Conservation (phyloP, 2,888 invertebrate species). For the Amphipyra tragopoginis region DNA sequence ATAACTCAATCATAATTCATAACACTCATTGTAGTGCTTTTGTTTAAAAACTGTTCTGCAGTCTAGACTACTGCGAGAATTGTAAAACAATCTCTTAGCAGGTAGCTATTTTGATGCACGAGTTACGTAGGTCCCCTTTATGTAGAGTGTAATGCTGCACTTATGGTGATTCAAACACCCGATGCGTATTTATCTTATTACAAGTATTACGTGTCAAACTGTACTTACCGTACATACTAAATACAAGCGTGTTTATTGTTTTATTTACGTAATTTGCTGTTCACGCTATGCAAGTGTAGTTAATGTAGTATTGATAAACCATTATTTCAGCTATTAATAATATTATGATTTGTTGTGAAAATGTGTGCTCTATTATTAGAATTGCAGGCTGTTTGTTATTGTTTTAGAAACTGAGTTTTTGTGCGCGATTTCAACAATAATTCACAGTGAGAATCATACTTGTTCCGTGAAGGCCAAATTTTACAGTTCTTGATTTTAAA, state of each 20-base stretch:
- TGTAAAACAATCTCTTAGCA: conserved; percentile 49
- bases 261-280: conserved; percentile 49
- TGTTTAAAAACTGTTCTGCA: conserved; percentile 53
- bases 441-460: conserved; percentile 50
- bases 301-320: conserved; percentile 37
- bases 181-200: conserved; percentile 71
- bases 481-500: conserved; percentile 57
- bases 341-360: conserved; percentile 23
- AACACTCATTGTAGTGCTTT: conserved; percentile 58
- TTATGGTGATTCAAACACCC: conserved; percentile 71
- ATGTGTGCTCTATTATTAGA: conserved; percentile 13
- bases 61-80: conserved; percentile 26
- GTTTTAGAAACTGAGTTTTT: conserved; percentile 32
- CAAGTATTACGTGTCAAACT: conserved; percentile 67
- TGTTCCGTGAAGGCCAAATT: conserved; percentile 64
- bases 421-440: conserved; percentile 38
- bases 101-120: conserved; percentile 21
- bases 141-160: conserved; percentile 67
- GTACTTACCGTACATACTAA: conserved; percentile 36
- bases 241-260: conserved; percentile 46
- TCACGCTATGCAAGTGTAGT: conserved; percentile 31
- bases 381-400: conserved; percentile 28
- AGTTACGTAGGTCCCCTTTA: conserved; percentile 35
- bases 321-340: conserved; percentile 32
- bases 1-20: conserved; percentile 47